Evolutionary conservation across 2,888 invertebrate species (phyloP).

Genomic region (Xestia sexstrigata): DNA sequence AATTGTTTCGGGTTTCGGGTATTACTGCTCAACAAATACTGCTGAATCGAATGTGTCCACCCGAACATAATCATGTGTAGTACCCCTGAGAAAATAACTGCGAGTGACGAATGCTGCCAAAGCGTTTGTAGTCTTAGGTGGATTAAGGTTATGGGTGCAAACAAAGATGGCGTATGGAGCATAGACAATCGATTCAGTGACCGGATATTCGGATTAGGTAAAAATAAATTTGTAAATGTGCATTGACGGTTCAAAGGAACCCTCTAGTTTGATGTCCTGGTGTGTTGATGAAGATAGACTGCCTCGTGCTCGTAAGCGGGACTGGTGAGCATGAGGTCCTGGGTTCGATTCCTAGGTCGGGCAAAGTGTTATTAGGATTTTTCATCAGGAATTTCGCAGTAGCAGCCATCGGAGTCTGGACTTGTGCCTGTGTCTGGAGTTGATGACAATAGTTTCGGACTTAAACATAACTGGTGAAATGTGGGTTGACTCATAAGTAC

Average conservation of each 20-base stretch:
- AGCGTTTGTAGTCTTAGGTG: not conserved
- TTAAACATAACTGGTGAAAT: not conserved
- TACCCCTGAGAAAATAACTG: not conserved
- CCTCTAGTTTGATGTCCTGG: not conserved
- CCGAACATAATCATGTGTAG: too few relatives aligned
- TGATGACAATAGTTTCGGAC: not conserved
- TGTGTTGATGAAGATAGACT: not conserved
- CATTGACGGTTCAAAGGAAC: not conserved
- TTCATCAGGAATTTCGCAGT: not conserved
- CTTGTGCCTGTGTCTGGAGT: too few relatives aligned
- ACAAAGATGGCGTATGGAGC: conserved; percentile 25
- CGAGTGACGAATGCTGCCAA: conserved; percentile 14
- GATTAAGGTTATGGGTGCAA: conserved; percentile 26
- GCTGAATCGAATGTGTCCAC: too few relatives aligned
- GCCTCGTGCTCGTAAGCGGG: too few relatives aligned
- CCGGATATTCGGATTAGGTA: conserved; percentile 20
- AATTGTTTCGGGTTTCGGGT: too few relatives aligned
- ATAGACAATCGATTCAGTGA: conserved; percentile 29
- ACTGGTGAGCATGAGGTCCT: not conserved
- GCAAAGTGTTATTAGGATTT: not conserved
- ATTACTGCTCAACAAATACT: too few relatives aligned
- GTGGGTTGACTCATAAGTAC: not conserved
- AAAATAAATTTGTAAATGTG: not conserved
- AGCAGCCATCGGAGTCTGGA: too few relatives aligned
- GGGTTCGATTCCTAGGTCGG: not conserved